Percentiles rank a stretch among this genome's conserved stretches.
phyloP scores from a whole-genome alignment of 2,888 invertebrate species.

The Hirtodrosophila trivittata region DNA sequence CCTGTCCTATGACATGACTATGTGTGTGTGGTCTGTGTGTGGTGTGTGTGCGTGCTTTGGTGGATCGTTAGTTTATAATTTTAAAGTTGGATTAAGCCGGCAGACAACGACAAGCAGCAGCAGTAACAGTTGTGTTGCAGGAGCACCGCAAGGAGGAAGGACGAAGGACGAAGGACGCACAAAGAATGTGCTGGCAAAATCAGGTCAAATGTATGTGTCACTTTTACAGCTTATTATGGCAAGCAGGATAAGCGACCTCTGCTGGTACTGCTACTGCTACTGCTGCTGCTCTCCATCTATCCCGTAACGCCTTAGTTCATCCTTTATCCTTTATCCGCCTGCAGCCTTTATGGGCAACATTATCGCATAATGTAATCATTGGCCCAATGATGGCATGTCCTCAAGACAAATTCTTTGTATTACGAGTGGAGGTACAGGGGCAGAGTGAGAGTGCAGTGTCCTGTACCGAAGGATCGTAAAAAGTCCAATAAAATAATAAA shows the following conservation, averaged over 20 bases:
- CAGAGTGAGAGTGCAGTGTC: constrained; percentile 5
- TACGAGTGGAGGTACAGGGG: neutral
- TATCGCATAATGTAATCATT: constrained; percentile 81
- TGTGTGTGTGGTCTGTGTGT: constrained; percentile 3
- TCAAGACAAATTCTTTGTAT: constrained; percentile 77
- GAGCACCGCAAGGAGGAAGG: constrained; percentile 3
- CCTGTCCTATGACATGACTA: neutral
- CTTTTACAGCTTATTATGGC: constrained; percentile 79
- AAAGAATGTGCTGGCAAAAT: constrained; percentile 70
- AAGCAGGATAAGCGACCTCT: constrained; percentile 43
- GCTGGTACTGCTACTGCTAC: constrained; percentile 4
- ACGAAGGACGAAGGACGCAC: constrained; percentile 31
- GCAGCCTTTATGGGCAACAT: constrained; percentile 74
- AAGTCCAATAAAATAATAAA: constrained; percentile 76
- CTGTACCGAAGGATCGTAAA: constrained; percentile 19
- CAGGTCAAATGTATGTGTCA: constrained; percentile 78
- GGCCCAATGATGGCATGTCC: constrained; percentile 77
- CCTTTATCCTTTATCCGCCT: constrained; percentile 45
- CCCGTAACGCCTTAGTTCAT: constrained; percentile 24
- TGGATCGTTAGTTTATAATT: constrained; percentile 80
- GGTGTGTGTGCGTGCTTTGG: constrained; percentile 46
- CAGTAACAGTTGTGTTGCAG: constrained; percentile 9
- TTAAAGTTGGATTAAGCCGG: constrained; percentile 78
- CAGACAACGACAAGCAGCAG: constrained; percentile 31
- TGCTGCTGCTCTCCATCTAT: neutral